Evolutionary conservation across 2,888 invertebrate species (phyloP).

Genomic region (Synergus japonicus): DNA sequence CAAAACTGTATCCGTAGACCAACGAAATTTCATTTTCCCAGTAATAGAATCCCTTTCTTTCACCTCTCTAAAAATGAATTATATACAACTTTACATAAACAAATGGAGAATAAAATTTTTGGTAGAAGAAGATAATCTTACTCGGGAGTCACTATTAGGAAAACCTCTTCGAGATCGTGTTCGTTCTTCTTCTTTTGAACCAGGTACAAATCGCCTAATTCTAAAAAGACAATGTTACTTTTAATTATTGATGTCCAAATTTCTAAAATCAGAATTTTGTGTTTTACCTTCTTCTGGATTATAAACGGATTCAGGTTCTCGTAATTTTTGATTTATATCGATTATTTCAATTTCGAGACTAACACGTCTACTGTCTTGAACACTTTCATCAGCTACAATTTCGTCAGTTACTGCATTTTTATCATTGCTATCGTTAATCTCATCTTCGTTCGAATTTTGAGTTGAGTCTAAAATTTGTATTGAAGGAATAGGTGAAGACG

Average conservation of each 20-base stretch:
- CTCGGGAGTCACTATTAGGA: conserved; percentile 77
- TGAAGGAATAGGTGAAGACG: conserved; percentile 32
- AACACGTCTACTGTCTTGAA: conserved; percentile 18
- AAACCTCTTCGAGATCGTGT: conserved; percentile 75
- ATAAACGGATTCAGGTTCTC: conserved; percentile 60
- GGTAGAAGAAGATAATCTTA: conserved; percentile 56
- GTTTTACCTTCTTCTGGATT: conserved; percentile 69
- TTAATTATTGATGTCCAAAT: background rate
- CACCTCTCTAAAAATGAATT: conserved; percentile 74
- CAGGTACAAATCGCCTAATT: conserved; percentile 71
- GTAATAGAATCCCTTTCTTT: conserved; percentile 79
- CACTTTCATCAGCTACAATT: conserved; percentile 39
- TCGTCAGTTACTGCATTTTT: conserved; percentile 44
- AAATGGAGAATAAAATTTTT: background rate
- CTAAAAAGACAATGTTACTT: conserved; percentile 50
- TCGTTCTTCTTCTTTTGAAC: conserved; percentile 75
- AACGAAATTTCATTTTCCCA: conserved; percentile 73
- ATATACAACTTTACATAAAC: conserved; percentile 23
- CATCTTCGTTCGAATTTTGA: conserved; percentile 36
- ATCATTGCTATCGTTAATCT: conserved; percentile 19
- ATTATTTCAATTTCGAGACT: conserved; percentile 5
- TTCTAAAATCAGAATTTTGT: background rate
- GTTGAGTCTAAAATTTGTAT: conserved; percentile 29
- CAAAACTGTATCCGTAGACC: conserved; percentile 70
- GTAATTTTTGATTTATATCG: conserved; percentile 58